phyloP scores from a whole-genome alignment of 1,140 invertebrate species.

The Diploscapter pachys region DNA sequence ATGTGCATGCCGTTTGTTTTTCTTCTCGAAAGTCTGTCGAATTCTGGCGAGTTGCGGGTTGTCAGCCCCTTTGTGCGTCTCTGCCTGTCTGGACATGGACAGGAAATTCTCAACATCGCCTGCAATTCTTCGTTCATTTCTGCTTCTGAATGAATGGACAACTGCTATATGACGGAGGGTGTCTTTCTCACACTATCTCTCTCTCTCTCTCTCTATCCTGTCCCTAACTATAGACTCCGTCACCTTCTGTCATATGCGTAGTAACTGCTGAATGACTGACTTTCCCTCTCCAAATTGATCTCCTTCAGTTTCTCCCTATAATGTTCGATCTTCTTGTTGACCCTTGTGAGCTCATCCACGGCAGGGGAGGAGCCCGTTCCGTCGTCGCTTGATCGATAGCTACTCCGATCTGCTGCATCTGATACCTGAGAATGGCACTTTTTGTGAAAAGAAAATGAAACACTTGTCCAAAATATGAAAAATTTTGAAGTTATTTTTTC shows the following conservation, averaged over 20 bases:
- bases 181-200: too few relatives aligned
- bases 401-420: constrained; percentile 24
- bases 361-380: constrained; percentile 21
- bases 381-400: constrained; percentile 25
- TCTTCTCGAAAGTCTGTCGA: constrained; percentile 40
- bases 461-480: too few relatives aligned
- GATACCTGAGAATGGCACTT: constrained; percentile 6
- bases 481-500: too few relatives aligned
- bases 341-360: constrained; percentile 20
- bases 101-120: constrained; percentile 32
- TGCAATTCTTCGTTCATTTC: constrained; percentile 8
- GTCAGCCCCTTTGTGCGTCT: constrained; percentile 19
- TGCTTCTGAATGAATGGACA: background rate
- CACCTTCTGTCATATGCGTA: background rate
- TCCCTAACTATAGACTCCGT: background rate
- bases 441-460: too few relatives aligned
- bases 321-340: constrained; percentile 19
- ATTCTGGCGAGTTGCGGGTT: constrained; percentile 36
- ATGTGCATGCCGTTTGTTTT: constrained; percentile 36
- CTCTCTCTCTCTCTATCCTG: background rate
- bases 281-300: constrained; percentile 28
- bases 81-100: constrained; percentile 16
- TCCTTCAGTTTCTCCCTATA: constrained; percentile 19
- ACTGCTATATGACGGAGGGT: too few relatives aligned
- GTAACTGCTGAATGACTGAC: constrained; percentile 9